Conservation (phyloP, 2,797 vertebrate species). For the Trachops cirrhosus region DNA sequence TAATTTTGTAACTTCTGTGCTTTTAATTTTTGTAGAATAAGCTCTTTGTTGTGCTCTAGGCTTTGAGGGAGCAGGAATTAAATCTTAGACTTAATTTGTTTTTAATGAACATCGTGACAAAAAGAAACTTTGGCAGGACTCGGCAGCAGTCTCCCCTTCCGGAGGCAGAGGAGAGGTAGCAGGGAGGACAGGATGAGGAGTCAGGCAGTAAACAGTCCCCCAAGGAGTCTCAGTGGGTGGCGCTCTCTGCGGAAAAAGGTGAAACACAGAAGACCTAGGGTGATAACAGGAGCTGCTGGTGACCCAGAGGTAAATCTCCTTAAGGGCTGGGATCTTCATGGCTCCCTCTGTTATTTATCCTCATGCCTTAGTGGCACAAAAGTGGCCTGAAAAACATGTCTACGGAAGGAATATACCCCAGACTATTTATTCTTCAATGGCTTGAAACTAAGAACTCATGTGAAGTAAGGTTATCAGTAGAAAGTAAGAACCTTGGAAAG, state of each 20-base stretch:
- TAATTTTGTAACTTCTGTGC: constrained; percentile 57
- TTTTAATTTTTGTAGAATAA: constrained; percentile 70
- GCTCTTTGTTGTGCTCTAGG: constrained; percentile 62
- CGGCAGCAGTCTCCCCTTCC: background rate
- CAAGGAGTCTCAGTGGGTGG: background rate
- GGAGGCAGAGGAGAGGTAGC: background rate
- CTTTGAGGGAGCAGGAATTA: constrained; percentile 58
- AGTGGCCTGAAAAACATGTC: background rate
- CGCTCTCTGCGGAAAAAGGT: background rate
- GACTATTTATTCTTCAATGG: background rate
- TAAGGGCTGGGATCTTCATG: background rate
- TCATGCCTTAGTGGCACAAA: background rate
- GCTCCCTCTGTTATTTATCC: background rate
- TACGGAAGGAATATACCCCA: background rate
- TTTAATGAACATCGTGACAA: constrained; percentile 49
- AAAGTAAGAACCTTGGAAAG: background rate
- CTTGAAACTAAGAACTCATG: background rate
- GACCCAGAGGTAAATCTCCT: background rate
- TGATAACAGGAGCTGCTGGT: background rate
- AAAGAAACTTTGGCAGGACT: background rate
- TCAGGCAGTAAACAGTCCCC: background rate
- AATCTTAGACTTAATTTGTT: constrained; percentile 56
- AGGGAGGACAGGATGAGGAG: background rate
- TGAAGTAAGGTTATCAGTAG: background rate
- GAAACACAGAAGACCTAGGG: background rate